These are phyloP conservation scores for Semicossyphus pulcher DNA, from an alignment of 2,113 vertebrate genomes.

Conservation along the genomic window DNA sequence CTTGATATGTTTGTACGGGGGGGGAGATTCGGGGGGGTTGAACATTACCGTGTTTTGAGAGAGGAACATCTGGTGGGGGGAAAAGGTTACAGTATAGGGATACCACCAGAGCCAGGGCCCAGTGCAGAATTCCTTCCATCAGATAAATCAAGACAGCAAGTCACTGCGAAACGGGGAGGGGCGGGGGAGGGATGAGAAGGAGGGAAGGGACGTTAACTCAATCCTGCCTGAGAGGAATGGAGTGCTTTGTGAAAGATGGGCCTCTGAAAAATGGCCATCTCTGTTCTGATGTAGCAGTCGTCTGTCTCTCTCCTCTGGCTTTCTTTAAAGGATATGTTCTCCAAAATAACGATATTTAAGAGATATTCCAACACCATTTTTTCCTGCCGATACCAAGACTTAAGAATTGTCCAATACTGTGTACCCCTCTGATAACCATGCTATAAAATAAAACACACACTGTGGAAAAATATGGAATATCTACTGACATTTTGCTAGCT, in stretches of 20 bases:
- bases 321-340: conserved; percentile 10
- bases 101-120: conserved; percentile 79
- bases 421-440: too few species aligned
- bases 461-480: too few species aligned
- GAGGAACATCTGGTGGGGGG: conserved; percentile 87
- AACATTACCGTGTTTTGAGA: conserved; percentile 84
- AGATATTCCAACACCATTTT: neutral
- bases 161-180: conserved; percentile 78
- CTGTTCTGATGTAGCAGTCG: neutral
- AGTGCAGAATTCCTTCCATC: conserved; percentile 86
- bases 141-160: conserved; percentile 86
- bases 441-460: too few species aligned
- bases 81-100: conserved; percentile 86
- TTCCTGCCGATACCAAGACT: neutral
- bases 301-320: neutral
- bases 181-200: conserved; percentile 45
- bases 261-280: conserved; percentile 55
- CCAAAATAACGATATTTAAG: neutral
- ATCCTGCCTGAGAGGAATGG: conserved; percentile 75
- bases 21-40: conserved; percentile 83
- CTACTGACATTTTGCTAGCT: too few species aligned
- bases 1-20: conserved; percentile 85
- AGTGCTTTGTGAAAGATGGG: conserved; percentile 59
- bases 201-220: conserved; percentile 79
- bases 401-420: neutral